Base-by-base conservation (phyloP, 2,113 vertebrate species). In the Plestiodon gilberti region DNA sequence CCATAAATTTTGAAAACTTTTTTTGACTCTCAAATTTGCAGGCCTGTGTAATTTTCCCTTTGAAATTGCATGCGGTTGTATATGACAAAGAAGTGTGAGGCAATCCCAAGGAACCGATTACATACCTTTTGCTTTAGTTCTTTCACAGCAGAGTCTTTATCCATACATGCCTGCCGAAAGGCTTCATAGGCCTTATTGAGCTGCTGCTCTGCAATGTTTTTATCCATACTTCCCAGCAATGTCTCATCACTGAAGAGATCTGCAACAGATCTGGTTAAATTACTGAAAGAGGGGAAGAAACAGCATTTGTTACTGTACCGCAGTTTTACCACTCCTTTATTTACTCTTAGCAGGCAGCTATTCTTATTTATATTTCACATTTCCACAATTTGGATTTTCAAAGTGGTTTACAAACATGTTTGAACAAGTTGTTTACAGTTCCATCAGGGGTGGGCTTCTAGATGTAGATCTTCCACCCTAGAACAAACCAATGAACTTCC, bases 131-230 rank as follows among this genome's bases (percentile, higher is more conserved):
- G 96, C 92, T 98, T 96, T 76, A 99, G 96, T 82, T 98, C 96
- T 95, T 96, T 98, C 91, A 97, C 94, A 89, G 97, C 98, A 86
- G 95, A 96, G 81, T 99, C 98, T 93, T 98, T 98, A 87, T 99
- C 98, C 93, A 99, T 98, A 92, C 98, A 99, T 84, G 97, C 98
- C 94, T 99, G 98, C 73, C 98, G 97, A 95, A 97, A 99, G 85
- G 98, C 98, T 97, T 99, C 99, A 6, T 98, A 99, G 89, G 98
- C 98, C 97, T 98, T 99, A 96, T 99, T 99, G 96, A 99, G 98
- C 94, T 98, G 98, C 94, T 98, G 98, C 87, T 99, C 98, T 91
- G 97, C 98, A 84, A 99, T 98, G 95, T 98, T 98, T 97, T 97
- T 98, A 94, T 99, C 98, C 99, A 99, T 99, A 96, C 97, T 97